Base-by-base conservation (phyloP, 1,140 invertebrate genomes). In the Alviniconcha marisindica region DNA sequence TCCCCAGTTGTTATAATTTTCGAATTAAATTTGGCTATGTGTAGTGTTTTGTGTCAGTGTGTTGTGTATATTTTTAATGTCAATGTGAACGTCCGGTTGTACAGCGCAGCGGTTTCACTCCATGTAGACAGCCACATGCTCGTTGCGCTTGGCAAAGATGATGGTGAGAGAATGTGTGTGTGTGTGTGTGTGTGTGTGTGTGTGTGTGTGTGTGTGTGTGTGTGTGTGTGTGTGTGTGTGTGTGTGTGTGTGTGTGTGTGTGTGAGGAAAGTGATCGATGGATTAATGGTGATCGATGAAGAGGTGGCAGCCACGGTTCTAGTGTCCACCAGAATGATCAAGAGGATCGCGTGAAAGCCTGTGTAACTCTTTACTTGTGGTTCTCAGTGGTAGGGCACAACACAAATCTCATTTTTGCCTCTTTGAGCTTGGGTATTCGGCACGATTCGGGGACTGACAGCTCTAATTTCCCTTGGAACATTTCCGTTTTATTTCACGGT, bases 141-240 rank as follows among this genome's bases (percentile, higher is more conserved):
- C 18, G 48, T 51, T 51, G 48, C 18, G 7, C 7, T 51, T 51
- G n/a, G n/a, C n/a, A n/a, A n/a, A n/a, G n/a, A n/a, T n/a, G n/a
- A n/a, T 51, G 7, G 7, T 51, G 18, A 51, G 18, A 10, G 7
- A 10, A n/a, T 21, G 28, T 21, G 54, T 21, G 54, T 21, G 54
- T 21, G 54, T 21, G 54, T 21, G 54, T 21, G 54, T 21, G 54
- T 56, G 54, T 56, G 42, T 84, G 83, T 84, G 42, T 84, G 81
- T 84, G 44, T 83, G 54, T 84, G 42, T 84, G 81, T 84, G 42
- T 84, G 81, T 84, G 44, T 84, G 83, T 84, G 28, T 84, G 83
- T 84, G 44, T 84, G 83, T 84, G 44, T 84, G 83, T 84, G 28
- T 84, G 83, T 84, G 44, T 84, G 81, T 84, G 44, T 84, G 83